These are phyloP conservation scores for Anthopleura xanthogrammica DNA, from an alignment of 92 coral and sea anemone species.

Conservation along the genomic window DNA sequence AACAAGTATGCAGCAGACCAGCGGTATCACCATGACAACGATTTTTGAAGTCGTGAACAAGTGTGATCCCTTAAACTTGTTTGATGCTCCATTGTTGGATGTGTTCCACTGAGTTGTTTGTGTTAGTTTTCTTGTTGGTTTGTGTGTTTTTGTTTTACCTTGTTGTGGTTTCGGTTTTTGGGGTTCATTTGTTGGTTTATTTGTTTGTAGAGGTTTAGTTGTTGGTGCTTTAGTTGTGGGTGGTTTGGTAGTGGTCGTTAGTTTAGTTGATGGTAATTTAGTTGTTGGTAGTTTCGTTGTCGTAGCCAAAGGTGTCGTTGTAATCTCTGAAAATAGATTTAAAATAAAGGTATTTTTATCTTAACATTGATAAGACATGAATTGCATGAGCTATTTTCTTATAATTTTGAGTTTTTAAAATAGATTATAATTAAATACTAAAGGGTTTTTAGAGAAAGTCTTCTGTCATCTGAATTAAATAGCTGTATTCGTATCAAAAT, in stretches of 20 bases:
- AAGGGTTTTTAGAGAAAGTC: no score
- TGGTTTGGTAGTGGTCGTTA: background rate
- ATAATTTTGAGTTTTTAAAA: no score
- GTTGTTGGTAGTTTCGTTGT: background rate
- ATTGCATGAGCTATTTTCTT: no score
- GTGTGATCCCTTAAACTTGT: background rate
- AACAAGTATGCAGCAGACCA: conserved; percentile 14
- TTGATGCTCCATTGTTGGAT: background rate
- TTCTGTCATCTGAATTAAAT: no score
- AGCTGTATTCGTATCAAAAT: no score
- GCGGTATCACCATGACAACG: conserved; percentile 24
- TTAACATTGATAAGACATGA: no score
- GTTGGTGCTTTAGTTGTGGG: background rate
- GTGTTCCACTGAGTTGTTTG: background rate
- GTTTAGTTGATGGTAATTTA: background rate
- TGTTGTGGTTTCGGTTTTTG: background rate
- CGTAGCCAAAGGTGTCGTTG: background rate
- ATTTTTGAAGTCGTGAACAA: background rate
- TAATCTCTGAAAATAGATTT: background rate
- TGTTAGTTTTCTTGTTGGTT: background rate
- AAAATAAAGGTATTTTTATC: no score
- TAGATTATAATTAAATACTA: no score
- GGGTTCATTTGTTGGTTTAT: background rate
- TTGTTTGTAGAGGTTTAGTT: background rate
- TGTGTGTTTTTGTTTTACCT: background rate